Evolutionary conservation across 1,140 invertebrate species (phyloP), one percentile per base, ranked within the genome.

Genomic region (Dermatophagoides farinae): DNA sequence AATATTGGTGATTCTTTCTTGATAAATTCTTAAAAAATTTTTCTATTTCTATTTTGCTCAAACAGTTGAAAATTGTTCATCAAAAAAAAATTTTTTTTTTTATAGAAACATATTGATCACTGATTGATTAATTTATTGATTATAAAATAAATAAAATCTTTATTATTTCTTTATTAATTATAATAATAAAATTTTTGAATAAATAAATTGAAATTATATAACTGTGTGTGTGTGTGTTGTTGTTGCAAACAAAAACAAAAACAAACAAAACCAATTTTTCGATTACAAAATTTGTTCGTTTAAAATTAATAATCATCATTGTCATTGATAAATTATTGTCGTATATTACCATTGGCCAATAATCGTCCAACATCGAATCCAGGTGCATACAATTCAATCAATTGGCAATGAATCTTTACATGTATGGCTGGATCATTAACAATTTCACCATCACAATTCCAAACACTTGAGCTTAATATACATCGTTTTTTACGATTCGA

Each of bases 391-490:
- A 63, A 2, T n/a, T 12, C 6, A 11, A 63, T 23, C 46, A 63
- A 43, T 51, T 61, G 59, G 18, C 46, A 52, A 37, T 62, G 51
- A 18, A 63, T 37, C 83, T 79, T 83, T 65, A 85, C 80, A 65
- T 78, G 77, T 44, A 86, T 75, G 66, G 79, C 77, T 55, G 80
- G 74, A 64, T 81, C 78, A 39, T 77, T 73, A 49, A 88, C 72
- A 20, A 87, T 73, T 71, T 89, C 86, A 11, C 86, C 86, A 72
- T 89, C 86, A 74, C 85, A 88, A 68, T 88, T 88, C 85, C 86
- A 89, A 22, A 82, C 78, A 65, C 62, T 65, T 64, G 63, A 63
- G 62, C 38, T 62, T 18, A 49, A n/a, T 16, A 10, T 8, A 38
- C 20, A 22, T 4, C 41, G 41, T 43, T 43, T 43, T 18, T 14